A percentile compares a stretch with the other conserved stretches of the same genome.
phyloP scores from a whole-genome alignment of 2,113 vertebrate genomes.

The Laticauda colubrina region DNA sequence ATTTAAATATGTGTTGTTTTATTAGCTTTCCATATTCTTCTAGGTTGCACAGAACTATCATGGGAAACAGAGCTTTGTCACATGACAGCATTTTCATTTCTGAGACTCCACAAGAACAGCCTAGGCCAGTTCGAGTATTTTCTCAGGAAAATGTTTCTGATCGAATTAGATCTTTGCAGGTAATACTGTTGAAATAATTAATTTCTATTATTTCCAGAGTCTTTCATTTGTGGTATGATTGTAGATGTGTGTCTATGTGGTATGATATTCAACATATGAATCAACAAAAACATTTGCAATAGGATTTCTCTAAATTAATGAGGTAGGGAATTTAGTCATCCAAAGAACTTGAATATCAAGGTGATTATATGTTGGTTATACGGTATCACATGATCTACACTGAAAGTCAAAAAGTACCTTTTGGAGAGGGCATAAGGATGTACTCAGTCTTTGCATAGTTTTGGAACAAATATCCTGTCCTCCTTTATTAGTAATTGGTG shows the following conservation, averaged over 20 bases:
- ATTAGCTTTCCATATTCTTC: conserved; percentile 41
- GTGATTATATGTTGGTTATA: not conserved
- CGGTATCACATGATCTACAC: not conserved
- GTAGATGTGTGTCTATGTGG: not conserved
- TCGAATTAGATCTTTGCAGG: conserved; percentile 90
- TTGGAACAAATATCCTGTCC: not conserved
- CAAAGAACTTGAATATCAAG: not conserved
- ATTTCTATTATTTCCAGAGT: conserved; percentile 1
- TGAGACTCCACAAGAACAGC: conserved; percentile 73
- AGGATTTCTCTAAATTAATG: not conserved
- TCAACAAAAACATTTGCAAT: not conserved
- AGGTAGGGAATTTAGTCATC: not conserved
- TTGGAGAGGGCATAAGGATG: conserved; percentile 14
- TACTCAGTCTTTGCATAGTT: not conserved
- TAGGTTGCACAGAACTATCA: conserved; percentile 71
- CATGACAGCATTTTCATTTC: conserved; percentile 93
- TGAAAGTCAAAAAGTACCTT: conserved; percentile 28
- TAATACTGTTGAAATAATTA: conserved; percentile 52
- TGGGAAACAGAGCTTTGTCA: conserved; percentile 87
- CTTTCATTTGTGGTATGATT: not conserved
- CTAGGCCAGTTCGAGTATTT: conserved; percentile 77
- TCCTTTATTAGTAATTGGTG: not conserved
- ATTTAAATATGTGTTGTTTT: conserved; percentile 14
- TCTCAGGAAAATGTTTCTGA: conserved; percentile 89
- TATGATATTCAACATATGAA: not conserved